phyloP scores from a whole-genome alignment of 2,888 invertebrate species.

The Corbicula japonica region DNA sequence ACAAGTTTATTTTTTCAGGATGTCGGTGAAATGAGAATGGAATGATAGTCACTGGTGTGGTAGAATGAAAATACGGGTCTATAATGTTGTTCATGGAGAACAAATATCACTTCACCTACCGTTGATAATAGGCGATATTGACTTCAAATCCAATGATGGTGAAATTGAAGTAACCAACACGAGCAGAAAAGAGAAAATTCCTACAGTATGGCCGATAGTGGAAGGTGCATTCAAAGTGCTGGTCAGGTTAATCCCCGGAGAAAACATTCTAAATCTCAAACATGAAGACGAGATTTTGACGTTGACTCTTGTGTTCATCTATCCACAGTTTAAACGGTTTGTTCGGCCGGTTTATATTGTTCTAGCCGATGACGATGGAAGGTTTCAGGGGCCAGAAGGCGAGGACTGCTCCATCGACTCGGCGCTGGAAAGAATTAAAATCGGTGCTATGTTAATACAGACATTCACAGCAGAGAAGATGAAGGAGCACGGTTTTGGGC shows the following conservation, averaged over 20 bases:
- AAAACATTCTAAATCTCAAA: conserved; percentile 90
- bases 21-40: background rate
- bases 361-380: conserved; percentile 93
- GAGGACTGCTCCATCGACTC: conserved; percentile 90
- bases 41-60: conserved; percentile 7
- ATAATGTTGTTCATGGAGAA: conserved; percentile 81
- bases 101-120: conserved; percentile 79
- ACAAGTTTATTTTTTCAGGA: no score
- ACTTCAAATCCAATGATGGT: conserved; percentile 76
- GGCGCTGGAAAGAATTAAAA: conserved; percentile 92
- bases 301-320: conserved; percentile 73
- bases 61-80: conserved; percentile 80
- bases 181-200: conserved; percentile 55
- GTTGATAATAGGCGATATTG: conserved; percentile 82
- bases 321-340: conserved; percentile 86
- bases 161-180: conserved; percentile 76
- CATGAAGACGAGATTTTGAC: conserved; percentile 83
- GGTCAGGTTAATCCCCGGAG: conserved; percentile 89
- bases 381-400: conserved; percentile 91
- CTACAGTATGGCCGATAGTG: conserved; percentile 89
- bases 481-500: conserved; percentile 91
- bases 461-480: conserved; percentile 95
- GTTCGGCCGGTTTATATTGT: conserved; percentile 93
- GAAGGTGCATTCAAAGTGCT: conserved; percentile 91
- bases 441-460: conserved; percentile 93